Base-by-base conservation (phyloP, 2,113 vertebrate genomes). In the Lutjanus erythropterus region DNA sequence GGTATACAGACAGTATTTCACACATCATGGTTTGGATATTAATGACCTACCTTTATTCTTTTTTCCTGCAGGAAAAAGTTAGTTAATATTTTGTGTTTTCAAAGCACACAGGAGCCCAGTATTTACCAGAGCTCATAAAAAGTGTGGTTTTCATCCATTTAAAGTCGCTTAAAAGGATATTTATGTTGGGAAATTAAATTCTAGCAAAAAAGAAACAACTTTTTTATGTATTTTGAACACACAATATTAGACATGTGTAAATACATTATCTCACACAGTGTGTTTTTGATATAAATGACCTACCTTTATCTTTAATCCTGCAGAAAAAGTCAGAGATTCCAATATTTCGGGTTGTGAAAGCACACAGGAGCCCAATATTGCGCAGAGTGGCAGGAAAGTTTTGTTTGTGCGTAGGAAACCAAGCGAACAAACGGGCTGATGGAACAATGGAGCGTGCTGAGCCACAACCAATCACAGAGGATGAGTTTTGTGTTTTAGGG, bases 401-500 rank as follows among this genome's bases (percentile, higher is more conserved):
- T 93, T 94, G 92, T 92, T 91, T 85, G 88, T 78, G 83, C 42
- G 9, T 69, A 89, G 89, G 87, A 93, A 93, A 86, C 89, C 71
- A 67, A 75, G 84, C 66, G 85, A 88, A 89, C 88, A 88, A 88
- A 91, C 86, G 72, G 67, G 39, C 27, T 25, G 79, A n/a, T 58
- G 76, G 88, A 69, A 94, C 93, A 94, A 95, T 91, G 81, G 84
- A 78, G 78, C 81, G 42, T 44, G 79, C 81, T 70, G 80, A 86
- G 85, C 85, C 77, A 25, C 91, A 83, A 86, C 93, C 94, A 95
- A 94, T 94, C 91, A 93, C 84, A 89, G 81, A 35, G 86, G 83
- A 86, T 86, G 79, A 87, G 86, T 90, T 92, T 91, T 93, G 91
- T 92, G 89, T 90, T 94, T 92, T 81, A 82, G 91, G 92, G 95